Evolutionary conservation across 2,888 invertebrate species (phyloP).

Genomic region (Drosophila gaucha): DNA sequence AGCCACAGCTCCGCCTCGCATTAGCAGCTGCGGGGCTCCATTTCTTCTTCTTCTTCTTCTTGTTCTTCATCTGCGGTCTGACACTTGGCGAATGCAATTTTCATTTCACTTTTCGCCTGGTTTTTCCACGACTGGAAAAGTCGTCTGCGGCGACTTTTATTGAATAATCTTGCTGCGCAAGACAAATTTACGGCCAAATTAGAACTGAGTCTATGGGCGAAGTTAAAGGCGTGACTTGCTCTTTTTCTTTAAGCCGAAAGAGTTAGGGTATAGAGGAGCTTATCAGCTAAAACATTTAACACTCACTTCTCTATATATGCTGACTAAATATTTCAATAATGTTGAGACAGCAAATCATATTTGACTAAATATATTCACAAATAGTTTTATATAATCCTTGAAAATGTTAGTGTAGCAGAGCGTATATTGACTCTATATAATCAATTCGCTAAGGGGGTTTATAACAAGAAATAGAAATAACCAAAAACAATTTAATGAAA

Average conservation of each 20-base stretch:
- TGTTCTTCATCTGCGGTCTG: constrained; percentile 8
- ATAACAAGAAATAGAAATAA: too few relatives aligned
- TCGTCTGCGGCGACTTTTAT: constrained; percentile 46
- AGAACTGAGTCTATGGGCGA: constrained; percentile 66
- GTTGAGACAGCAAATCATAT: too few relatives aligned
- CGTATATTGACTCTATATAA: too few relatives aligned
- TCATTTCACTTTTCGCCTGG: constrained; percentile 74
- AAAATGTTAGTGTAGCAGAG: too few relatives aligned
- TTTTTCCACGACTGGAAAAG: constrained; percentile 16
- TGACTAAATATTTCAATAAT: too few relatives aligned
- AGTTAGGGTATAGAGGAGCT: constrained; percentile 4
- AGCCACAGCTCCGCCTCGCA: constrained; percentile 1
- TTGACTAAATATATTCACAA: too few relatives aligned
- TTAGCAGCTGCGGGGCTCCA: constrained; percentile 4
- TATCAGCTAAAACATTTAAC: not conserved
- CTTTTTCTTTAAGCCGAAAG: constrained; percentile 19
- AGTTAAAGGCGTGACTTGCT: constrained; percentile 67
- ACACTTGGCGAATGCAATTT: constrained; percentile 58
- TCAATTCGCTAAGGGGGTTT: too few relatives aligned
- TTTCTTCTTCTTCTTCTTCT: not conserved
- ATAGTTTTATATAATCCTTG: too few relatives aligned
- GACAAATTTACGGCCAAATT: constrained; percentile 77
- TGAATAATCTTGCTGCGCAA: constrained; percentile 72
- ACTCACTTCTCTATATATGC: too few relatives aligned
- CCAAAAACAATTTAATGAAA: too few relatives aligned